Conservation (phyloP, 2,888 invertebrate species). For the Drepana falcataria region DNA sequence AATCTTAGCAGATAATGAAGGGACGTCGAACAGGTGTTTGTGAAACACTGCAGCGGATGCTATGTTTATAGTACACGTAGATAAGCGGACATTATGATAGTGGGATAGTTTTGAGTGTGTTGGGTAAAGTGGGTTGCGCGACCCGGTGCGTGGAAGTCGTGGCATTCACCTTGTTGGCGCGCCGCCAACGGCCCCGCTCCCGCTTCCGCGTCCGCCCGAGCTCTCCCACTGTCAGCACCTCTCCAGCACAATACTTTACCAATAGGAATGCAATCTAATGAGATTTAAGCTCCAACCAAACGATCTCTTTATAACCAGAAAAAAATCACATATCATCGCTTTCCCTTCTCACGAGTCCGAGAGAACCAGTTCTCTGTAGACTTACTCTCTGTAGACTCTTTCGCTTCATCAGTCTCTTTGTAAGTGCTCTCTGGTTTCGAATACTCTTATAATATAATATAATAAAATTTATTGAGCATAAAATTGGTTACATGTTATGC, state of each 20-base stretch:
- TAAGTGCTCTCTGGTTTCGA: too few relatives aligned
- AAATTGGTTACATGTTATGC: too few relatives aligned
- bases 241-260: not conserved
- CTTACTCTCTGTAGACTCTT: too few relatives aligned
- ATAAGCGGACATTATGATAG: slow-evolving; percentile 33
- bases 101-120: slow-evolving; percentile 50
- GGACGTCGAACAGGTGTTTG: slow-evolving; percentile 26
- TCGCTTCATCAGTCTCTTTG: too few relatives aligned
- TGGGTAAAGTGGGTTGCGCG: slow-evolving; percentile 66
- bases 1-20: slow-evolving; percentile 18
- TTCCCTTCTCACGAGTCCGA: too few relatives aligned
- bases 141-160: slow-evolving; percentile 60
- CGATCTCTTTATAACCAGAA: too few relatives aligned
- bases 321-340: too few relatives aligned
- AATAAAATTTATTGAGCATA: too few relatives aligned
- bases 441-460: too few relatives aligned
- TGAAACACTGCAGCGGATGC: slow-evolving; percentile 9
- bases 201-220: slow-evolving; percentile 20
- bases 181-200: slow-evolving; percentile 40
- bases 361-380: too few relatives aligned
- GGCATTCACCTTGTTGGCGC: slow-evolving; percentile 78
- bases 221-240: not conserved
- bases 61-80: slow-evolving; percentile 28
- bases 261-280: too few relatives aligned
- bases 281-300: too few relatives aligned